These are phyloP conservation scores for Hestina assimilis DNA, from an alignment of 1,140 invertebrate genomes.

Conservation along the genomic window DNA sequence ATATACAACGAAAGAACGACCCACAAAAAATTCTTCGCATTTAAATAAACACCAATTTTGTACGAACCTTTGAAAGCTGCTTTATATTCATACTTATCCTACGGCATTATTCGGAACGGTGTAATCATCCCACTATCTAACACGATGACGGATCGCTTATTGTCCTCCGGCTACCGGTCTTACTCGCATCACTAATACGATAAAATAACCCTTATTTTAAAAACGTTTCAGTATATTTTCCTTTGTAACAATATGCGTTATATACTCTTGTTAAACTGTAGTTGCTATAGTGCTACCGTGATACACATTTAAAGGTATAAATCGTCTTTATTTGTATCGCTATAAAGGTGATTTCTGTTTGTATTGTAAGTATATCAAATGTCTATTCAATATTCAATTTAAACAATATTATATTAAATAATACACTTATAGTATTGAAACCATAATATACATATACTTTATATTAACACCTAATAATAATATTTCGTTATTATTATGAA, in stretches of 20 bases:
- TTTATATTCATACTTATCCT: constrained; percentile 59
- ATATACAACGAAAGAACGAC: no score
- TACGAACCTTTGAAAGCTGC: constrained; percentile 23
- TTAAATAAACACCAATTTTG: constrained; percentile 26
- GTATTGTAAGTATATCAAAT: background rate
- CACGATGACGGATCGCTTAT: constrained; percentile 68
- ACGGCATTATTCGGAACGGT: constrained; percentile 47
- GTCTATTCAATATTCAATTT: background rate
- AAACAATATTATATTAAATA: no score
- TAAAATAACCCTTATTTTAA: background rate
- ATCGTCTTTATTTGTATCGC: background rate
- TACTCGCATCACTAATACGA: constrained; percentile 27
- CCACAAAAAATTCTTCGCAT: no score
- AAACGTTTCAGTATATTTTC: background rate
- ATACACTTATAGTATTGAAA: no score
- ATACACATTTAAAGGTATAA: constrained; percentile 25
- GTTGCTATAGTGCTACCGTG: constrained; percentile 5
- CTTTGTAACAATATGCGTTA: background rate
- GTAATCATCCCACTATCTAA: constrained; percentile 68
- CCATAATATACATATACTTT: no score
- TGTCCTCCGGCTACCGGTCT: constrained; percentile 68
- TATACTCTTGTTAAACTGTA: background rate
- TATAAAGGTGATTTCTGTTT: background rate
- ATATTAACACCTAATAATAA: no score
- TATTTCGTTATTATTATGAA: no score